Conservation (phyloP, 2,797 vertebrate species). For the Morelia viridis region DNA sequence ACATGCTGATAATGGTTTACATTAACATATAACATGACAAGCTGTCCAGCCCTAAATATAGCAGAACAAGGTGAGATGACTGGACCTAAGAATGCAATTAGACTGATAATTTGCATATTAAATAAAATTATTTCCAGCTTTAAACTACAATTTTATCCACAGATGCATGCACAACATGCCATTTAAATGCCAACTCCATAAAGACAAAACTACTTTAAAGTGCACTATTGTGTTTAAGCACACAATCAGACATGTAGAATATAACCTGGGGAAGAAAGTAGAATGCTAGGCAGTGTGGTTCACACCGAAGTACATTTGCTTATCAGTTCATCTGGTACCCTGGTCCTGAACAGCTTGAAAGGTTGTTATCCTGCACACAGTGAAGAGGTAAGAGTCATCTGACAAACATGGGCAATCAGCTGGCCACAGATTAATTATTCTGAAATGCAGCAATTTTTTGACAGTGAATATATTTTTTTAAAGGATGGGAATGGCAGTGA, state of each 20-base stretch:
- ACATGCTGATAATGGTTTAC: not conserved
- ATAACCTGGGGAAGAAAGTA: not conserved
- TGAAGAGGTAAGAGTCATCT: not conserved
- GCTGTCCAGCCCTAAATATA: not conserved
- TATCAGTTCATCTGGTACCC: not conserved
- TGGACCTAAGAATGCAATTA: not conserved
- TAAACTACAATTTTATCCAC: not conserved
- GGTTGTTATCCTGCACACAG: not conserved
- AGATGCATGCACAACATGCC: not conserved
- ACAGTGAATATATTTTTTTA: too few relatives aligned
- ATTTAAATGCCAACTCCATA: not conserved
- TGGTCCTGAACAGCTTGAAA: not conserved
- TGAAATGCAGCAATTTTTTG: too few relatives aligned
- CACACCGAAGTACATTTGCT: not conserved
- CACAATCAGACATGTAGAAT: not conserved
- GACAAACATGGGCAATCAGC: too few relatives aligned
- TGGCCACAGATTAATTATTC: too few relatives aligned
- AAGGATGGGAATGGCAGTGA: too few relatives aligned
- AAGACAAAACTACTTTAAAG: not conserved
- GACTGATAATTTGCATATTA: not conserved
- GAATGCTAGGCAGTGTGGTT: not conserved
- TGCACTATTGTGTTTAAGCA: not conserved
- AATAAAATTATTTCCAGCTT: not conserved
- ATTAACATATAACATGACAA: not conserved
- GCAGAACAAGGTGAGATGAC: not conserved